Conservation (phyloP, 2,797 vertebrate genomes). For the Petrocephalus schoutedeni region DNA sequence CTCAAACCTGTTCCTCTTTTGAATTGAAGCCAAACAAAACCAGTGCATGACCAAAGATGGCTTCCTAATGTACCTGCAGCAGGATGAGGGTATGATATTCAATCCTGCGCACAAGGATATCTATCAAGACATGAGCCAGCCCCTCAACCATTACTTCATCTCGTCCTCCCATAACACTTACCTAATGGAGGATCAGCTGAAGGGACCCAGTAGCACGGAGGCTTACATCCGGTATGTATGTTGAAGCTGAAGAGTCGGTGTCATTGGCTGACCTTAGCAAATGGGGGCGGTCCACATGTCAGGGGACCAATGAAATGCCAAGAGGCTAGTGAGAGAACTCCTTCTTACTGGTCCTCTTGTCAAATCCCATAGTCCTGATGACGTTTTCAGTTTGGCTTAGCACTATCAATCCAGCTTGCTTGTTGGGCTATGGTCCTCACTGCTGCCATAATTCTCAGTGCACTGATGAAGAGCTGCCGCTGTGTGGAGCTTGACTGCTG, state of each 20-base stretch:
- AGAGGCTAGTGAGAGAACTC: background rate
- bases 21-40: constrained; percentile 68
- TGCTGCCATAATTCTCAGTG: constrained; percentile 55
- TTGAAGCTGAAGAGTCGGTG: background rate
- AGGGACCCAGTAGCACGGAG: constrained; percentile 89
- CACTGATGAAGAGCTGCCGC: constrained; percentile 86
- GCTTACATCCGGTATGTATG: constrained; percentile 82
- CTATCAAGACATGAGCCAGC: constrained; percentile 92
- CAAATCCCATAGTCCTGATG: background rate
- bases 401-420: background rate
- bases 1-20: background rate
- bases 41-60: constrained; percentile 83
- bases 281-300: background rate
- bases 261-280: background rate
- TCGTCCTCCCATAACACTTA: constrained; percentile 98
- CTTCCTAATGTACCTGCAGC: constrained; percentile 83
- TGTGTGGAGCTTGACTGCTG: constrained; percentile 95
- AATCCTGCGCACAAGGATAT: constrained; percentile 67
- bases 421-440: background rate
- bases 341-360: background rate
- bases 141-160: constrained; percentile 87
- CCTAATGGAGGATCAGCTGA: constrained; percentile 89
- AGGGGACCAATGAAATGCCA: background rate
- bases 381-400: background rate
- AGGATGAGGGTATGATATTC: constrained; percentile 71